phyloP scores from a whole-genome alignment of 2,888 invertebrate genomes.

The Hyppa rectilinea region DNA sequence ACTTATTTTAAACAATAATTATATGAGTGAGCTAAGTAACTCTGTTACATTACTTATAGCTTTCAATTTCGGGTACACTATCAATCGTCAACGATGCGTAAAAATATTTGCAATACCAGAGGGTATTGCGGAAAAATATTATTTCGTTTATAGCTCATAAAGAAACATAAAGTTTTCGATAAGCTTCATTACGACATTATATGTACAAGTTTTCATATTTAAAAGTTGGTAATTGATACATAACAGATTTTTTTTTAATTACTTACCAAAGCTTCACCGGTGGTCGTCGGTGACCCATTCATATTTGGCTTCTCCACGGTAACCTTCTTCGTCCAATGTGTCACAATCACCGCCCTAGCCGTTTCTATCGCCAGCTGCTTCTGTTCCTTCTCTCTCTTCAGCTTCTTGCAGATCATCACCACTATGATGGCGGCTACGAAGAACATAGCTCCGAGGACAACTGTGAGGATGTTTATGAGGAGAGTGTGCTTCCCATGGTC shows the following conservation, averaged over 20 bases:
- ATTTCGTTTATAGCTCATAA: neutral
- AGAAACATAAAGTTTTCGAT: neutral
- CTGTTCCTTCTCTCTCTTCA: conserved; percentile 95
- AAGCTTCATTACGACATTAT: neutral
- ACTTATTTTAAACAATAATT: neutral
- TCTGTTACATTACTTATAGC: neutral
- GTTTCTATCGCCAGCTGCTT: conserved; percentile 95
- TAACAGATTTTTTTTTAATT: too few species aligned
- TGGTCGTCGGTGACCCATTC: conserved; percentile 90
- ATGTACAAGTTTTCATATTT: too few species aligned
- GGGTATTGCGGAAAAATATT: too few species aligned
- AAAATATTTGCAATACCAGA: neutral
- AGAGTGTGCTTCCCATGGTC: conserved; percentile 89
- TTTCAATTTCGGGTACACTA: neutral
- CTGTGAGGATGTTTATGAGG: conserved; percentile 91
- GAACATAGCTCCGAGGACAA: conserved; percentile 91
- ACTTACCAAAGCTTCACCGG: conserved; percentile 92
- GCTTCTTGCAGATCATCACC: conserved; percentile 92
- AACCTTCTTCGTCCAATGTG: conserved; percentile 97
- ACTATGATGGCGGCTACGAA: conserved; percentile 91
- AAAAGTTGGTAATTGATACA: too few species aligned
- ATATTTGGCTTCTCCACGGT: conserved; percentile 95
- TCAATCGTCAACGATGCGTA: neutral
- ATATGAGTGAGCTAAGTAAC: neutral
- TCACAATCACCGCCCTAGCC: conserved; percentile 94